Conservation (phyloP, 2,797 vertebrate species). For the Dipus sagitta region DNA sequence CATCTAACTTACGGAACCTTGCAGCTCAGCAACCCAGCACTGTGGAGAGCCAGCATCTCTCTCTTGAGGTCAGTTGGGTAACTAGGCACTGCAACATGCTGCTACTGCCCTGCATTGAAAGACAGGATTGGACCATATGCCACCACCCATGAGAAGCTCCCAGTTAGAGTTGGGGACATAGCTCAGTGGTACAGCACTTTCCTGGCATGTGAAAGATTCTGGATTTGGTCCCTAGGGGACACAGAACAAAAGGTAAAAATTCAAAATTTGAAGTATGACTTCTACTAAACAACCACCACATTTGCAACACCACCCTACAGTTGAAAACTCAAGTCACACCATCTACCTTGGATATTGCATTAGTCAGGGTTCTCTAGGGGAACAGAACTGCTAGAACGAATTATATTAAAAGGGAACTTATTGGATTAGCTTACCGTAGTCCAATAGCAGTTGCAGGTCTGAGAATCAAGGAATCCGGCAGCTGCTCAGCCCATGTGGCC, state of each 20-base stretch:
- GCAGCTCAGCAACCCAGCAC: not conserved
- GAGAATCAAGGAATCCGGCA: no score
- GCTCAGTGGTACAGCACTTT: no score
- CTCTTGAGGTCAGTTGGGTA: not conserved
- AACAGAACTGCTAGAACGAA: no score
- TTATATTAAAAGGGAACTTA: no score
- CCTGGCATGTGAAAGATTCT: not conserved
- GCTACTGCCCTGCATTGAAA: not conserved
- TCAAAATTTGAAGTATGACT: not conserved
- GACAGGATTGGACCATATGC: not conserved
- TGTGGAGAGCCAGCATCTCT: no score
- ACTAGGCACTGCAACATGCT: not conserved
- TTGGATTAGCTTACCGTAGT: no score
- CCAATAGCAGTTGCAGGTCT: no score
- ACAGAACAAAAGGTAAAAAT: not conserved
- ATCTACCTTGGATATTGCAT: not conserved
- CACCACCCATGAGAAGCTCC: not conserved
- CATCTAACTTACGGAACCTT: not conserved
- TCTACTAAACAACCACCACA: not conserved
- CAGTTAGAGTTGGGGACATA: not conserved
- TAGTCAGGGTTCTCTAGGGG: no score
- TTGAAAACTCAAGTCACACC: not conserved
- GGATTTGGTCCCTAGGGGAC: not conserved
- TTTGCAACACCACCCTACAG: not conserved
- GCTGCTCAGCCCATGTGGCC: no score